Evolutionary conservation across 2,113 vertebrate genomes (phyloP), one percentile per base, ranked within the genome.

Genomic region (Chitala chitala): DNA sequence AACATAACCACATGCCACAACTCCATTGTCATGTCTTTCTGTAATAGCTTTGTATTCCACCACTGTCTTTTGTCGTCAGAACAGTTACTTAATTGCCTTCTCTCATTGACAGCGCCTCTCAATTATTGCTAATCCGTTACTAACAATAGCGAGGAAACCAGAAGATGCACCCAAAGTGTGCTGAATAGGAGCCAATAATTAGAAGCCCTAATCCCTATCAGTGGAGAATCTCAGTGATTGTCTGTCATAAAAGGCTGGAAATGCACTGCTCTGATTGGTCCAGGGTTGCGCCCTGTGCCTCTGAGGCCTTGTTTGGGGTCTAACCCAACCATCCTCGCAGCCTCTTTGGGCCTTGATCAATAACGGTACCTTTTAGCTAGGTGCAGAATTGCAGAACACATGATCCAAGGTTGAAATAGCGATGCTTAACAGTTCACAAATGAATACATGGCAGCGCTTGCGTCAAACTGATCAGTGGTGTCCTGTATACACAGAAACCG

Each of bases 1-100:
- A 76, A 72, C 73, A 81, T 79, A 80, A 80, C 81, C 71, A 76
- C 75, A 77, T 75, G 71, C 75, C 71, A 26, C 78, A 73, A 79
- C 78, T 81, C 68, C 73, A 78, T 73, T 81, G 74, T 63, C 40
- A 58, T 51, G 73, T 72, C 42, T 31, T 56, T 68, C 44, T 61
- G n/a, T 69, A 33, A 59, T 72, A 66, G 75, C 75, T 66, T 50
- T 58, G 38, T 65, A 59, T 78, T 75, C 64, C 22, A 46, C 17
- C 26, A 38, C 72, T 78, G 55, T 70, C 38, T 33, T 75, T 72
- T 75, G 65, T 71, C 71, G 77, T 61, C 72, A 73, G 71, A 46
- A 17, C 68, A 54, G 54, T 26, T 26, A 33, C 66, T 79, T 69
- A 78, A 68, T 70, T 75, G 55, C 61, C 69, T 75, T 31, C 44